phyloP scores from a whole-genome alignment of 2,888 invertebrate genomes.

The Lasioglossum figueresi region DNA sequence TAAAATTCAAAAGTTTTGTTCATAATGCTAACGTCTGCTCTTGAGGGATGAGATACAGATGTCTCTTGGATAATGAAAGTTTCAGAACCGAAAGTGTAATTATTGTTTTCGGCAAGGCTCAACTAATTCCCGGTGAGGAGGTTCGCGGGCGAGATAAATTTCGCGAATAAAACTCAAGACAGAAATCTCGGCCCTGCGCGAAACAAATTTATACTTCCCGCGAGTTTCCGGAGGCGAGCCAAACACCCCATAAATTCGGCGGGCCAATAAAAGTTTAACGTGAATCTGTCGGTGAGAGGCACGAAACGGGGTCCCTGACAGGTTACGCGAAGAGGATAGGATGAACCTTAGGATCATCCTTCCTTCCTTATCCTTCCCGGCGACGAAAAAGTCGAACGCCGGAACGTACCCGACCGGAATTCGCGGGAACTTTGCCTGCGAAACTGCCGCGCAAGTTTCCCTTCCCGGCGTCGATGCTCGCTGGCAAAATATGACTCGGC shows the following conservation, averaged over 20 bases:
- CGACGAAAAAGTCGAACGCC: slow-evolving; percentile 41
- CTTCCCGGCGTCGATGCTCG: background rate
- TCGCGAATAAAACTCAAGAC: slow-evolving; percentile 23
- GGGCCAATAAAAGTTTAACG: slow-evolving; percentile 58
- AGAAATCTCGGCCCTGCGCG: slow-evolving; percentile 26
- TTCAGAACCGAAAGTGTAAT: background rate
- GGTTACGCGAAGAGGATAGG: slow-evolving; percentile 22
- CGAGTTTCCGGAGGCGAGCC: slow-evolving; percentile 43
- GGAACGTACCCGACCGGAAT: background rate
- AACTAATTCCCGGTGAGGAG: background rate
- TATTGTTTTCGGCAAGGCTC: background rate
- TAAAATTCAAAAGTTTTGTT: background rate
- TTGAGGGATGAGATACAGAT: background rate
- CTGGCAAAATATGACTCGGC: slow-evolving; percentile 25
- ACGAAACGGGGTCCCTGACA: slow-evolving; percentile 20
- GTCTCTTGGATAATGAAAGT: background rate
- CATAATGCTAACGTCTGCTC: background rate
- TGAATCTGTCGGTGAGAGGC: slow-evolving; percentile 48
- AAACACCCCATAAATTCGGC: slow-evolving; percentile 55
- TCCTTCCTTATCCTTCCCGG: background rate
- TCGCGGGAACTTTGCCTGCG: slow-evolving; percentile 33
- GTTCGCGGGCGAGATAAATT: slow-evolving; percentile 17
- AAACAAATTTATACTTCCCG: slow-evolving; percentile 50
- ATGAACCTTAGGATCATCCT: slow-evolving; percentile 27
- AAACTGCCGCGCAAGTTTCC: slow-evolving; percentile 38